phyloP scores from a whole-genome alignment of 2,888 invertebrate genomes.

The Leistus spinibarbis region DNA sequence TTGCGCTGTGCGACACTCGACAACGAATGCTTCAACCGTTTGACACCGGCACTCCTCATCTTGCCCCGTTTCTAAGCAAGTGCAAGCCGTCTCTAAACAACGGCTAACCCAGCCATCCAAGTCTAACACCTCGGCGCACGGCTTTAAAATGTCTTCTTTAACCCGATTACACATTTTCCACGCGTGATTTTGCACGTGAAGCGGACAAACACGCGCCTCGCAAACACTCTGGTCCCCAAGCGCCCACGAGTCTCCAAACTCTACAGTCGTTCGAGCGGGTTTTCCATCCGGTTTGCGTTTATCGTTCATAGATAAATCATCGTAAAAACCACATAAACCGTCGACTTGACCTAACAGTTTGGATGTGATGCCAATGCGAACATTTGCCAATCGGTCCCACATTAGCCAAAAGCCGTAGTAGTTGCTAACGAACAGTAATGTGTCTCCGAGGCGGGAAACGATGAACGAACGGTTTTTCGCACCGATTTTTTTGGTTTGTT shows the following conservation, averaged over 20 bases:
- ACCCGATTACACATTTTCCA: slow-evolving; percentile 72
- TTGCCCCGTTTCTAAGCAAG: slow-evolving; percentile 66
- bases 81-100: slow-evolving; percentile 78
- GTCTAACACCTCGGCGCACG: slow-evolving; percentile 66
- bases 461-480: slow-evolving; percentile 68
- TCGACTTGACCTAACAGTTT: slow-evolving; percentile 69
- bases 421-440: slow-evolving; percentile 70
- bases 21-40: slow-evolving; percentile 72
- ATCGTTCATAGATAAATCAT: slow-evolving; percentile 70
- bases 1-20: slow-evolving; percentile 73
- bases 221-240: slow-evolving; percentile 63
- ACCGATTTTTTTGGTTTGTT: slow-evolving; percentile 66
- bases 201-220: slow-evolving; percentile 66
- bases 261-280: slow-evolving; percentile 65
- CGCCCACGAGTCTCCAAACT: slow-evolving; percentile 81
- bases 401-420: slow-evolving; percentile 76
- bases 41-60: slow-evolving; percentile 68
- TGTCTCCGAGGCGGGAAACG: slow-evolving; percentile 71
- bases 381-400: slow-evolving; percentile 70
- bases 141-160: slow-evolving; percentile 68
- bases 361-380: slow-evolving; percentile 65
- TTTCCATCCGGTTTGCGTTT: slow-evolving; percentile 72
- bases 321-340: slow-evolving; percentile 81
- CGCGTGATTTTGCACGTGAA: slow-evolving; percentile 66
- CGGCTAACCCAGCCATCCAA: slow-evolving; percentile 72